Evolutionary conservation across 1,140 invertebrate species (phyloP), one percentile per base, ranked within the genome.

Genomic region (Solenopsis fugax): DNA sequence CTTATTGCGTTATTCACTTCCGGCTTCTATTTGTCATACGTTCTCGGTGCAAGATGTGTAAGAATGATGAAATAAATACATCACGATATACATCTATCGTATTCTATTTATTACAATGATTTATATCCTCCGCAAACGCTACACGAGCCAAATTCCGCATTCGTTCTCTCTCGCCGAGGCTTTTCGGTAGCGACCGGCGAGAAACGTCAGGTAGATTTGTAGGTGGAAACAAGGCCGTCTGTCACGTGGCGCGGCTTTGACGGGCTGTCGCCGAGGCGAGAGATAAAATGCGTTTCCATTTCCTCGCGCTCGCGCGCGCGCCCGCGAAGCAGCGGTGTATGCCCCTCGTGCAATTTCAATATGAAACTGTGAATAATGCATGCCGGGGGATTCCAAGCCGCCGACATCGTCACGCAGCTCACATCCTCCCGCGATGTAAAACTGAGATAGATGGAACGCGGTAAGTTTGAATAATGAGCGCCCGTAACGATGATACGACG

Each of bases 381-480:
- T 94, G 93, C 84, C 92, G 89, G 85, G 88, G 89, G 87, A 86
- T 92, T 88, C 80, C 87, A 86, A 87, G 89, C 80, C 86, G 87
- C 82, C 89, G 89, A 90, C 90, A 93, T 93, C 91, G 91, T 93
- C 91, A 93, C 91, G 92, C 92, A 90, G 92, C 91, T 94, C 93
- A 92, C 93, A 93, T 93, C 91, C 90, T 92, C 85, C 81, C 64
- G 75, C 92, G 92, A 94, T 93, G 91, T 93, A 93, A 92, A 93
- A 93, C 91, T 85, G 91, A 93, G 93, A 94, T 94, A 94, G 91
- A 94, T 93, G 89, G 92, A 89, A 93, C 93, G 92, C 92, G 90
- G 88, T 92, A 93, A 93, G 93, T 93, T 94, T 94, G 93, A 94
- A 93, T 94, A 94, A 94, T 92, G 93, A 94, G 93, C 87, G 87